phyloP scores from a whole-genome alignment of 2,797 vertebrate species.

The Iguana delicatissima region DNA sequence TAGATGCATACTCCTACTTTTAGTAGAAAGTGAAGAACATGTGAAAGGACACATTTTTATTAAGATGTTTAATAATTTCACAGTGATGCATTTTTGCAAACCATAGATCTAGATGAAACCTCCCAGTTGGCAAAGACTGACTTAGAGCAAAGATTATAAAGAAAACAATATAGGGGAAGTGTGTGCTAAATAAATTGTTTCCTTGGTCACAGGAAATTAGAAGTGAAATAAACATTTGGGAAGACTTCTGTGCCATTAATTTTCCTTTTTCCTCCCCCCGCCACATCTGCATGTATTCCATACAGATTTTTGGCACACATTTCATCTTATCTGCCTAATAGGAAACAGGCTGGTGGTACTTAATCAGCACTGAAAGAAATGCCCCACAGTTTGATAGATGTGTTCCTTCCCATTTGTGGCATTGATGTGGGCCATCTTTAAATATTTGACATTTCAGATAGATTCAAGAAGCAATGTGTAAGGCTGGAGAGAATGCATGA shows the following conservation, averaged over 20 bases:
- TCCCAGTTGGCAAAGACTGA: not conserved
- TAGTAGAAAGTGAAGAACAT: conserved; percentile 11
- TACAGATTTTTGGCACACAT: not conserved
- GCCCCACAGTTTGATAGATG: conserved; percentile 38
- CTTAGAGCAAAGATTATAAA: not conserved
- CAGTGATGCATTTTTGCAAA: conserved; percentile 38
- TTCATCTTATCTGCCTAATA: conserved; percentile 35
- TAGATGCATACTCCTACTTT: not conserved
- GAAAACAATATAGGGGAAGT: not conserved
- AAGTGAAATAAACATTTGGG: not conserved
- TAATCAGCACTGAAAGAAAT: conserved; percentile 49
- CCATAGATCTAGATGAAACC: not conserved
- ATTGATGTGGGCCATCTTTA: conserved; percentile 43
- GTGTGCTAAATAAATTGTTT: not conserved
- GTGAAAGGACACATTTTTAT: conserved; percentile 24
- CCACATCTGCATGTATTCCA: not conserved
- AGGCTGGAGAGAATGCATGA: not conserved
- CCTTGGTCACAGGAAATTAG: not conserved
- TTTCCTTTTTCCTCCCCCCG: not conserved
- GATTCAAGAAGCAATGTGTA: not conserved
- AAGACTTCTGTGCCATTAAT: not conserved
- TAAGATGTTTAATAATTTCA: conserved; percentile 47
- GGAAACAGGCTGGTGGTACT: conserved; percentile 2
- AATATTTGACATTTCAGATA: conserved; percentile 33
- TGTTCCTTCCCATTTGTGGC: conserved; percentile 25